Evolutionary conservation across 2,888 invertebrate genomes (phyloP).

Genomic region (Parnassius orleans): DNA sequence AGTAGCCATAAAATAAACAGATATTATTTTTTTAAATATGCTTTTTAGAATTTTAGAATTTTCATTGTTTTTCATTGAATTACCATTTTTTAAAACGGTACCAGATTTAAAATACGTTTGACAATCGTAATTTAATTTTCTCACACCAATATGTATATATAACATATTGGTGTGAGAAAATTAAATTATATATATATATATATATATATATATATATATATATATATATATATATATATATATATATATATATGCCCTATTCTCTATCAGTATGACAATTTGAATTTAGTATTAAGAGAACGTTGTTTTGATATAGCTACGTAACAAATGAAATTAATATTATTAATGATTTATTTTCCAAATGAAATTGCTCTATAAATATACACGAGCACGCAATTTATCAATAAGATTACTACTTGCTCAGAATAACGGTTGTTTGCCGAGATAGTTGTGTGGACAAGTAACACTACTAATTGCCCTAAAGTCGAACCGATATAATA

Average conservation of each 20-base stretch:
- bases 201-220: too few relatives aligned
- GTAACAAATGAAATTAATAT: not conserved
- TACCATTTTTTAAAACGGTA: too few relatives aligned
- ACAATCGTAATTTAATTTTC: too few relatives aligned
- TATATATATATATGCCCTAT: not conserved
- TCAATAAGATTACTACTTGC: slow-evolving; percentile 27
- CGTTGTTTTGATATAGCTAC: not conserved
- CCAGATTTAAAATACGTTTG: too few relatives aligned
- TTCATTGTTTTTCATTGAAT: too few relatives aligned
- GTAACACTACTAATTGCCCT: slow-evolving; percentile 31
- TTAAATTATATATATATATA: too few relatives aligned
- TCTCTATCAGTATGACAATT: too few relatives aligned
- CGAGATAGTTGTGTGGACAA: slow-evolving; percentile 28
- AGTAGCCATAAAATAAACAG: too few relatives aligned
- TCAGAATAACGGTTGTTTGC: slow-evolving; percentile 24
- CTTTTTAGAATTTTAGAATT: too few relatives aligned
- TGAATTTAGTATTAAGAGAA: not conserved
- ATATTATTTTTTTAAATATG: too few relatives aligned
- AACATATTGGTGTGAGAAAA: too few relatives aligned
- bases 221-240: slow-evolving; percentile 1
- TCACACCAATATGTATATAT: too few relatives aligned
- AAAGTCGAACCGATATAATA: slow-evolving; percentile 26
- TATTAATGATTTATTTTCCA: slow-evolving; percentile 1
- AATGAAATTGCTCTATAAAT: slow-evolving; percentile 25
- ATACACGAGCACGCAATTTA: slow-evolving; percentile 25